phyloP scores from a whole-genome alignment of 2,113 vertebrate genomes.

The Sminthopsis crassicaudata region DNA sequence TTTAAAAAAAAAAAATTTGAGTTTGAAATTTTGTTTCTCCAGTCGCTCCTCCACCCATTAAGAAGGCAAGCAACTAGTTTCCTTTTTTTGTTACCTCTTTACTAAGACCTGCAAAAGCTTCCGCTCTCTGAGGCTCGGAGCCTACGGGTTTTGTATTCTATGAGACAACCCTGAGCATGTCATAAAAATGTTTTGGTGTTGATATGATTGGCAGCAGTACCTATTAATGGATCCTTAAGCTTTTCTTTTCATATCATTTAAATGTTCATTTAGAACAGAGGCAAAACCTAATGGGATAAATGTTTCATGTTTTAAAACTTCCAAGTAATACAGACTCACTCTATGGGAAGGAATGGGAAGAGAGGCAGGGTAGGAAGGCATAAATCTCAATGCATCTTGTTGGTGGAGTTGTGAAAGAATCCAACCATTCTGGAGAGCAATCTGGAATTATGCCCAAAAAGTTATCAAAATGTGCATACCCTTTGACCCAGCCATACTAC shows the following conservation, averaged over 20 bases:
- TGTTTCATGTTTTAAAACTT: neutral
- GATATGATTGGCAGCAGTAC: neutral
- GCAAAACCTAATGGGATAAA: neutral
- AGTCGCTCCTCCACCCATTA: neutral
- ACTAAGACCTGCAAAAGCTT: too few species aligned
- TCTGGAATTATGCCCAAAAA: too few species aligned
- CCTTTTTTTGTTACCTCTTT: neutral
- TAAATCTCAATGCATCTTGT: too few species aligned
- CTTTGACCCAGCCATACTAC: too few species aligned
- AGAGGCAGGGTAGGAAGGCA: neutral
- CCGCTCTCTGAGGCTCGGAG: too few species aligned
- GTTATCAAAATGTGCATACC: too few species aligned
- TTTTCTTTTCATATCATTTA: neutral
- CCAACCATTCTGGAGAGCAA: too few species aligned
- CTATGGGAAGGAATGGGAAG: neutral
- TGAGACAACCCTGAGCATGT: too few species aligned
- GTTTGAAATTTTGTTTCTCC: neutral
- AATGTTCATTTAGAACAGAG: neutral
- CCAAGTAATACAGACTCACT: neutral
- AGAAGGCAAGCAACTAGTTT: neutral
- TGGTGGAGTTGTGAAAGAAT: too few species aligned
- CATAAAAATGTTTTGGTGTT: too few species aligned
- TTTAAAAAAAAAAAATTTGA: neutral
- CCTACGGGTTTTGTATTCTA: too few species aligned
- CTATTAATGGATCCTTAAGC: neutral